Percentiles rank a stretch among this genome's conserved stretches.
Evolutionary conservation across 1,140 invertebrate species (phyloP).

Genomic region (Pomacea maculata): DNA sequence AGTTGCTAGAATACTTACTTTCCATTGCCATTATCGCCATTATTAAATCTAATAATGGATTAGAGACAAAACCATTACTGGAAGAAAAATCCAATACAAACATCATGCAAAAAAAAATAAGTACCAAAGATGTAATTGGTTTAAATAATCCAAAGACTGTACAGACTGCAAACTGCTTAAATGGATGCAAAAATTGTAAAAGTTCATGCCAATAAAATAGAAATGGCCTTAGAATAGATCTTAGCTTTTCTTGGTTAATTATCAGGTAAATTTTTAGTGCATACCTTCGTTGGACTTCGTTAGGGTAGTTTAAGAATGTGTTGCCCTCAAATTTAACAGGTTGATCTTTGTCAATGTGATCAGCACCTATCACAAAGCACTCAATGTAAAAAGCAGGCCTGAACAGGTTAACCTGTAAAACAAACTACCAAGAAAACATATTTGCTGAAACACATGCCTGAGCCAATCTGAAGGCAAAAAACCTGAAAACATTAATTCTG

Average conservation of each 20-base stretch:
- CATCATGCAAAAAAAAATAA: too few relatives aligned
- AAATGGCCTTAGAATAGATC: too few relatives aligned
- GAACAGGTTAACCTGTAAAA: too few relatives aligned
- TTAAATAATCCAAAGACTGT: too few relatives aligned
- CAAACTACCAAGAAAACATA: not conserved
- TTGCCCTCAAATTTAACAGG: constrained; percentile 74
- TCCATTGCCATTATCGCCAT: not conserved
- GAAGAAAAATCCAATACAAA: too few relatives aligned
- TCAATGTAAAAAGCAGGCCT: not conserved
- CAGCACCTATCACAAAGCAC: constrained; percentile 54
- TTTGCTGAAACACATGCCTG: not conserved
- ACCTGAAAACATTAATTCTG: not conserved
- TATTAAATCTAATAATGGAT: constrained; percentile 3
- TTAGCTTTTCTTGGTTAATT: too few relatives aligned
- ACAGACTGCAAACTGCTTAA: too few relatives aligned
- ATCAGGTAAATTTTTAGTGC: constrained; percentile 10
- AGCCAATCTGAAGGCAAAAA: not conserved
- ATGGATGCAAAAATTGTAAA: too few relatives aligned
- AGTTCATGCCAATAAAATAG: too few relatives aligned
- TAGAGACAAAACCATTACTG: too few relatives aligned
- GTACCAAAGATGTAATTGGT: too few relatives aligned
- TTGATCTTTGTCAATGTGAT: constrained; percentile 65
- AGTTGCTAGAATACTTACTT: constrained; percentile 11
- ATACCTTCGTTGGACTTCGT: constrained; percentile 72
- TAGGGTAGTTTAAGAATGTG: constrained; percentile 73